A percentile compares a stretch with the other conserved stretches of the same genome.
Evolutionary conservation across 1,140 invertebrate genomes (phyloP).

Genomic region (Lucilia sericata): DNA sequence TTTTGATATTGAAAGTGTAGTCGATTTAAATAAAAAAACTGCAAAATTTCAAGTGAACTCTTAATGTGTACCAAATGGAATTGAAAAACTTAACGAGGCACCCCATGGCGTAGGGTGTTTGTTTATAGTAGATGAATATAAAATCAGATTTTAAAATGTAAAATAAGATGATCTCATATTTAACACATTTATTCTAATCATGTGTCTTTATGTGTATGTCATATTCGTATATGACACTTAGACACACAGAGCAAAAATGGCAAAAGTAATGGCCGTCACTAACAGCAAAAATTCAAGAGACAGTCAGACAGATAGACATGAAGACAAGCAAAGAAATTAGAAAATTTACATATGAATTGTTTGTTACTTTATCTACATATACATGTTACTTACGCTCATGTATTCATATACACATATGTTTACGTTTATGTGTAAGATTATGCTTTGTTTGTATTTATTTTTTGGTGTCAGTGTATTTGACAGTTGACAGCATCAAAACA

Average conservation of each 20-base stretch:
- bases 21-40: too few relatives aligned
- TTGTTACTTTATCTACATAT: not conserved
- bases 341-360: not conserved
- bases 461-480: constrained; percentile 1
- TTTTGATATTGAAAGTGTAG: too few relatives aligned
- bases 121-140: not conserved
- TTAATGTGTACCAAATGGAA: too few relatives aligned
- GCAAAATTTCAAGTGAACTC: too few relatives aligned
- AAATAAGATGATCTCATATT: constrained; percentile 21
- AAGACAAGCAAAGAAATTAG: not conserved
- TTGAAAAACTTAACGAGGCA: too few relatives aligned
- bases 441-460: not conserved
- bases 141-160: not conserved
- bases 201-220: constrained; percentile 1
- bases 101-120: not conserved
- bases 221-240: not conserved
- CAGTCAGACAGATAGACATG: not conserved
- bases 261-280: not conserved
- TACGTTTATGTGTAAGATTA: not conserved
- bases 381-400: not conserved
- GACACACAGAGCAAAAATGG: not conserved
- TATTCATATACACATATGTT: too few relatives aligned
- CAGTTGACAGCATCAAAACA: constrained; percentile 10
- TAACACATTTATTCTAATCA: constrained; percentile 24
- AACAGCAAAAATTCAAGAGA: not conserved